phyloP scores from a whole-genome alignment of 30 jellyfish, hydroid and myxozoan species.

The Morbakka virulenta region DNA sequence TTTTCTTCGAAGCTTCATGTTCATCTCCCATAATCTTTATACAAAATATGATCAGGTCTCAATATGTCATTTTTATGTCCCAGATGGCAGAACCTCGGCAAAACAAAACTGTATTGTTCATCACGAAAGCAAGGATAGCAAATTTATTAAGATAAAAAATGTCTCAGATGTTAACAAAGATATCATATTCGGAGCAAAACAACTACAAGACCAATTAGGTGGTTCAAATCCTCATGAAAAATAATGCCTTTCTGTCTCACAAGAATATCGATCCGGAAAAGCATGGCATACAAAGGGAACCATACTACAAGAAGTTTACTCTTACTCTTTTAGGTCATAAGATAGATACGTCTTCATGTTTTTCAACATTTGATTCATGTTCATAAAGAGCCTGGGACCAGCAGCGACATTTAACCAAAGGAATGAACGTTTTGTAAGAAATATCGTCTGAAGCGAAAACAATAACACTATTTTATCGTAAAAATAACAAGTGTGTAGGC shows the following conservation, averaged over 20 bases:
- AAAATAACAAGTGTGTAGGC: too few species aligned
- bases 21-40: neutral
- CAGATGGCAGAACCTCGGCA: neutral
- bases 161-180: constrained; percentile 19
- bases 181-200: constrained; percentile 27
- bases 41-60: neutral
- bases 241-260: constrained; percentile 48
- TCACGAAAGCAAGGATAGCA: constrained; percentile 8
- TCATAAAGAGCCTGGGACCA: too few species aligned
- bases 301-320: constrained; percentile 57
- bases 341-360: neutral
- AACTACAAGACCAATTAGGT: constrained; percentile 8
- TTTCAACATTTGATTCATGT: neutral
- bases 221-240: constrained; percentile 27
- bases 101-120: constrained; percentile 17
- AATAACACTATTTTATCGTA: too few species aligned
- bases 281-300: constrained; percentile 32
- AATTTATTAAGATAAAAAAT: neutral
- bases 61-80: neutral
- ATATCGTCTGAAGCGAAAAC: too few species aligned
- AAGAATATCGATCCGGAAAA: neutral
- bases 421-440: too few species aligned
- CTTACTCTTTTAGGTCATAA: neutral
- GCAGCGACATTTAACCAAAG: too few species aligned
- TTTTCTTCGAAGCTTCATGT: neutral